Evolutionary conservation across 2,888 invertebrate genomes (phyloP), one percentile per base, ranked within the genome.

Genomic region (Agriopis marginaria): DNA sequence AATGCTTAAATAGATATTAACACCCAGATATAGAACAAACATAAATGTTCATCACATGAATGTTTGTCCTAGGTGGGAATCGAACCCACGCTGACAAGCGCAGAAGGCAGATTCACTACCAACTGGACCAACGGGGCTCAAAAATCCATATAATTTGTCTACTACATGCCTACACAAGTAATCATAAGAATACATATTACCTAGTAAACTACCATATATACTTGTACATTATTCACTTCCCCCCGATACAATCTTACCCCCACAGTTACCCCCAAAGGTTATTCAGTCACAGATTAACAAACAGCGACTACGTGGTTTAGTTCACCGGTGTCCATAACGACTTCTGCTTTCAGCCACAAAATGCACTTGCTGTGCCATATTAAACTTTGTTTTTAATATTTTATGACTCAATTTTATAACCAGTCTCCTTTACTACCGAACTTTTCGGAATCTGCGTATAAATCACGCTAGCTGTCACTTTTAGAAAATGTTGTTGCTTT

Each of bases 241-340:
- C n/a, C 11, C 23, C 54, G 40, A 54, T 54, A 54, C 39, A 54
- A 39, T 39, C n/a, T 39, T 39, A 23, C 54, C 39, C 54, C 39
- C 1, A n/a, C 14, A 1, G 49, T 14, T 8, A 7, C 47, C 7
- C 42, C 44, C 45, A 3, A 32, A 23, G 58, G 32, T 58, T 7
- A 32, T 45, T 11, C 17, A 40, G 17, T 32, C 45, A 9, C 58
- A 58, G 58, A 32, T 23, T 58, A 58, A 10, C 6, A 9, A 11
- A 32, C 45, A 58, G 45, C 45, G 3, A 8, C 14, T 32, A 10
- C 17, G 11, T 23, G 8, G 44, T 11, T 8, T n/a, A 44, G 23
- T 14, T 42, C 60, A 42, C 66, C 55, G 66, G 66, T 66, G 66
- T 66, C 42, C 32, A 44, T 61, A 66, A 66, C 66, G 55, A 61